Conservation (phyloP, 2,797 vertebrate genomes). For the Leptodactylus fallax region DNA sequence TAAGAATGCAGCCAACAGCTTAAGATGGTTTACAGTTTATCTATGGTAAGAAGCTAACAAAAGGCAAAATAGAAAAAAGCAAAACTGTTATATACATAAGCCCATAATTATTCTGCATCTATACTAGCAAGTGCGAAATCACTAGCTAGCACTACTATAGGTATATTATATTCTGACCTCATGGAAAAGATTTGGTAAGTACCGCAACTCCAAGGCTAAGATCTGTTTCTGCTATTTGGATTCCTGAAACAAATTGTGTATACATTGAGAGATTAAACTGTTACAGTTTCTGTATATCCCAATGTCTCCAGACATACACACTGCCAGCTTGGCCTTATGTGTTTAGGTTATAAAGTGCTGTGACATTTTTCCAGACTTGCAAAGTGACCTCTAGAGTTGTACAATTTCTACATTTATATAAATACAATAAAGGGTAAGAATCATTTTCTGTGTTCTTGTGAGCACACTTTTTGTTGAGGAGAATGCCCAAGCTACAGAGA, state of each 20-base stretch:
- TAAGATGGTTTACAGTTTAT: no score
- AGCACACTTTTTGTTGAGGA: no score
- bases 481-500: no score
- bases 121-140: background rate
- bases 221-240: slow-evolving; percentile 39
- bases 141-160: background rate
- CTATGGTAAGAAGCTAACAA: no score
- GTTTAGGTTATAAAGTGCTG: slow-evolving; percentile 21
- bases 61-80: background rate
- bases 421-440: no score
- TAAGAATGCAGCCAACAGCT: background rate
- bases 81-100: background rate
- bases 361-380: background rate
- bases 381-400: slow-evolving; percentile 3
- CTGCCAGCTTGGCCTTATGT: slow-evolving; percentile 10
- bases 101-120: background rate
- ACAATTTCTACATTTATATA: background rate
- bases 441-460: no score
- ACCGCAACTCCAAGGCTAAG: slow-evolving; percentile 14
- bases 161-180: slow-evolving; percentile 10
- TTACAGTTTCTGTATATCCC: slow-evolving; percentile 25
- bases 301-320: slow-evolving; percentile 32
- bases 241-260: slow-evolving; percentile 37
- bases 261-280: slow-evolving; percentile 46
- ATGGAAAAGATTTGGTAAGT: slow-evolving; percentile 29